Base-by-base conservation (phyloP, 2,888 invertebrate species). In the Sesamia inferens region DNA sequence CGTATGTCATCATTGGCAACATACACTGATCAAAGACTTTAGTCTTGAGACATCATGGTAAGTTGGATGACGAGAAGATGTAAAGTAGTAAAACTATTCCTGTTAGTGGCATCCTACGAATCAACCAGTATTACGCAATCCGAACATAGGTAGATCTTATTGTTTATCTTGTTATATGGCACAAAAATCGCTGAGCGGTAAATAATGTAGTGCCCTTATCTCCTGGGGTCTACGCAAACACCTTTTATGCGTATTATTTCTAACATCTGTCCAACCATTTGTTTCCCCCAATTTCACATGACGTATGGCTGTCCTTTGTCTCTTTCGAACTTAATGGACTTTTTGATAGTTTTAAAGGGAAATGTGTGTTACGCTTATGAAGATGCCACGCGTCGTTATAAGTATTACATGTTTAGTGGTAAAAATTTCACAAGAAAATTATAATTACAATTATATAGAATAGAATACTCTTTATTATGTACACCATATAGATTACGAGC, bases 281-380 rank as follows among this genome's bases (percentile, higher is more conserved):
- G 91, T 93, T 90, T 90, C 88, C 86, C 87, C 81, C 88, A 87
- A 89, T 90, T 90, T 89, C 90, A 87, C 88, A 87, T 83, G 84
- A 87, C 84, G 87, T 85, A 87, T 77, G 86, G 81, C 16, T 57
- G 58, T 61, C 82, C 87, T 89, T 86, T 88, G 86, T 89, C 87
- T 88, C 59, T 57, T 71, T 71, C 47, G 5, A 42, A 71, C 47
- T 24, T 79, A 75, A 71, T 78, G 63, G 47, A 2, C 24, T 57
- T 74, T 58, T 31, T 74, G 39, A 57, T 67, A 69, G 71, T 74
- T 71, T 74, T 68, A 71, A 77, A 67, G 63, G 59, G 39, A 58
- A 70, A 68, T 57, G 54, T 22, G 47, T 59, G 59, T 73, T 68
- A 11, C 4, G 19, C 0, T 13, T 59, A 58, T 54, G 42, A 65